These are phyloP conservation scores for Maniola jurtina DNA, from an alignment of 1,140 invertebrate genomes.

Conservation along the genomic window DNA sequence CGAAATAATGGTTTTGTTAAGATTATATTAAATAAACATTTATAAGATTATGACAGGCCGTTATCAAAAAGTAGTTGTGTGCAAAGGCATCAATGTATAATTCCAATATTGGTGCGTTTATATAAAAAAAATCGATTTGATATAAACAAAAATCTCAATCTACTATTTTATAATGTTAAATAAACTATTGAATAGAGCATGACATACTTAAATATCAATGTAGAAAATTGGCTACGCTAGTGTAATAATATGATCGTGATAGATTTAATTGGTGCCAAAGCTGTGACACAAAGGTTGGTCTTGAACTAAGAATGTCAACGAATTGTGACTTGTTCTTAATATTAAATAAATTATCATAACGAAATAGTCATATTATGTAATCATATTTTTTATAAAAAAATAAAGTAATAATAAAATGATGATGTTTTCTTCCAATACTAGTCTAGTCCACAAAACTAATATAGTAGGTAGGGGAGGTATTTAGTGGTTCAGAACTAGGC, in stretches of 20 bases:
- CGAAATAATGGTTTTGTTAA: too few species aligned
- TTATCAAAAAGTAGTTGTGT: too few species aligned
- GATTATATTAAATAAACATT: too few species aligned
- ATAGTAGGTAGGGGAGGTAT: too few species aligned
- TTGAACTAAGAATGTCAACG: slow-evolving; percentile 35
- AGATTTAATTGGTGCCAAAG: slow-evolving; percentile 63
- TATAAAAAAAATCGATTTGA: slow-evolving; percentile 38
- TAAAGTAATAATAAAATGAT: slow-evolving; percentile 32
- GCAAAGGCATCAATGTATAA: slow-evolving; percentile 9
- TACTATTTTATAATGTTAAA: slow-evolving; percentile 32
- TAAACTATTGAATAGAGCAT: slow-evolving; percentile 28
- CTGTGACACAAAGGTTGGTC: slow-evolving; percentile 42
- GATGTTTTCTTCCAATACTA: neutral
- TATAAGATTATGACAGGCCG: too few species aligned
- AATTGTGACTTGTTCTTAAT: slow-evolving; percentile 35
- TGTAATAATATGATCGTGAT: slow-evolving; percentile 22
- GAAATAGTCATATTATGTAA: slow-evolving; percentile 51
- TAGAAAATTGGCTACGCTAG: slow-evolving; percentile 20
- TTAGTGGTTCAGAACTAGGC: too few species aligned
- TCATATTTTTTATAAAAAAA: slow-evolving; percentile 57
- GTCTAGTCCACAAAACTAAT: neutral
- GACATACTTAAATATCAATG: slow-evolving; percentile 23
- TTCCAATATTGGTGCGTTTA: slow-evolving; percentile 56
- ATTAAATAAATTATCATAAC: slow-evolving; percentile 34
- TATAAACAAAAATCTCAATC: slow-evolving; percentile 27